phyloP scores from a whole-genome alignment of 2,888 invertebrate species.

The Ferrisia virgata region DNA sequence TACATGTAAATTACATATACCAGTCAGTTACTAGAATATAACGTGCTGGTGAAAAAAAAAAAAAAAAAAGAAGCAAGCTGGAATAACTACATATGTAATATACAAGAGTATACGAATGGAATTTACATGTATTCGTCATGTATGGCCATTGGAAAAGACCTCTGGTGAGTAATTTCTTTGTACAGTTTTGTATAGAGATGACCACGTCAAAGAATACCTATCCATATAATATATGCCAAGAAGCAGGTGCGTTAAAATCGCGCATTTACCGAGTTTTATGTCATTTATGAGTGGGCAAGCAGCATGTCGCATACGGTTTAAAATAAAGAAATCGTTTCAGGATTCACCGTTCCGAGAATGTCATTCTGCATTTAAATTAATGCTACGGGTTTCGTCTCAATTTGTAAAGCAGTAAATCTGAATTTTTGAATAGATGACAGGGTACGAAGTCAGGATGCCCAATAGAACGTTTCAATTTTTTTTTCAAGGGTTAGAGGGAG shows the following conservation, averaged over 20 bases:
- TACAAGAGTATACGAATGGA: not conserved
- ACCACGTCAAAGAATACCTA: not conserved
- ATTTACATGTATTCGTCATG: not conserved
- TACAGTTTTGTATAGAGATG: not conserved
- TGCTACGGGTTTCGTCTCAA: no score
- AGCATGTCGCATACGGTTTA: not conserved
- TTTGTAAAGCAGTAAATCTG: no score
- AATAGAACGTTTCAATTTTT: no score
- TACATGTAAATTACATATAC: slow-evolving; percentile 39
- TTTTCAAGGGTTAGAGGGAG: no score
- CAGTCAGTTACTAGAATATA: not conserved
- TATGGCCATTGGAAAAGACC: not conserved
- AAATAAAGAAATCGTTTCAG: no score
- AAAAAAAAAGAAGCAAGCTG: not conserved
- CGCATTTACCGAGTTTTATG: not conserved
- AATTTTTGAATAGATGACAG: no score
- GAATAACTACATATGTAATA: no score
- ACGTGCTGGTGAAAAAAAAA: not conserved
- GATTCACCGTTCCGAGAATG: no score
- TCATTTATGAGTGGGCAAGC: not conserved
- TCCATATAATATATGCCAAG: not conserved
- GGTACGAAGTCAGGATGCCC: no score
- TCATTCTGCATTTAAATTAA: no score
- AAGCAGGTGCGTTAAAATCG: not conserved
- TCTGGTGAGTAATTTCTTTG: not conserved